A percentile compares a stretch with the other conserved stretches of the same genome.
Evolutionary conservation across 2,113 vertebrate genomes (phyloP).

Genomic region (Peucedramus taeniatus): DNA sequence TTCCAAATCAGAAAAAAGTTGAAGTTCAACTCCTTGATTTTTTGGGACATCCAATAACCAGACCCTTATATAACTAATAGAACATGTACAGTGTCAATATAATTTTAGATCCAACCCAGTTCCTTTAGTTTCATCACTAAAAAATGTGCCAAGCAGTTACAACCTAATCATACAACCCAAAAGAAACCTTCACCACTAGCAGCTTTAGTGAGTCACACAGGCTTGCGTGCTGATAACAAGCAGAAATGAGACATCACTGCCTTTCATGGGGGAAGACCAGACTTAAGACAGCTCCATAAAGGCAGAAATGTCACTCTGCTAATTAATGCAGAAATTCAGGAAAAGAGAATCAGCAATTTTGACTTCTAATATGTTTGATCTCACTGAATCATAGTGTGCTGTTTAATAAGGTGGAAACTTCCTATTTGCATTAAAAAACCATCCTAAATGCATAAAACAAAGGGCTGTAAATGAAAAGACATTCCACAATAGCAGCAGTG

Average conservation of each 20-base stretch:
- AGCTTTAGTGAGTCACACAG: background rate
- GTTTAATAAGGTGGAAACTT: background rate
- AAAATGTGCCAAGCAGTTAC: background rate
- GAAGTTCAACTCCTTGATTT: background rate
- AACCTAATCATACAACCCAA: background rate
- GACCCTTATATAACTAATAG: background rate
- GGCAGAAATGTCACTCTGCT: background rate
- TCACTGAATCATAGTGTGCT: background rate
- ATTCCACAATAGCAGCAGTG: background rate
- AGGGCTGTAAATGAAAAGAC: background rate
- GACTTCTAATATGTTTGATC: background rate
- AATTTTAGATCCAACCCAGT: background rate
- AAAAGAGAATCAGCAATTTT: background rate
- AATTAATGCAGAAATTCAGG: background rate
- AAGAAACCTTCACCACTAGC: background rate
- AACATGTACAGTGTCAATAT: rapidly evolving
- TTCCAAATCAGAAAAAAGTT: background rate
- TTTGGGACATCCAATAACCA: background rate
- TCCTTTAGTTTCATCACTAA: background rate
- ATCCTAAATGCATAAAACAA: background rate
- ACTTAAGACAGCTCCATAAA: background rate
- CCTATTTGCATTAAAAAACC: background rate
- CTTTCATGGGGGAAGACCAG: background rate
- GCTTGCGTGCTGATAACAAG: background rate
- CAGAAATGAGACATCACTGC: background rate